phyloP scores from a whole-genome alignment of 1,140 invertebrate species.

The Pygmarrhopalites habei region DNA sequence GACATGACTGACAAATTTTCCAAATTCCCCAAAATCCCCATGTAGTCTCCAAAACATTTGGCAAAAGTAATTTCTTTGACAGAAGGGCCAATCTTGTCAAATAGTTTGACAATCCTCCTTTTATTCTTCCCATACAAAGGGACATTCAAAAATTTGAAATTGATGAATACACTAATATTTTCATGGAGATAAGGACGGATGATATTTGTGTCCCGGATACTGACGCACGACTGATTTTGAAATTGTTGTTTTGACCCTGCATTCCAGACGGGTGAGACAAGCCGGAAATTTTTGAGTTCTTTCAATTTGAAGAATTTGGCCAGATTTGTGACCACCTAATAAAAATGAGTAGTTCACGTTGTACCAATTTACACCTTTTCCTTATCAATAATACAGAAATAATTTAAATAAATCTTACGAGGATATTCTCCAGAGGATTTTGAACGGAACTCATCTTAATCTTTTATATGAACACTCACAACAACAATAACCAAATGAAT shows the following conservation, averaged over 20 bases:
- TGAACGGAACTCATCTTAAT: too few species aligned
- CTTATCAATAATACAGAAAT: too few species aligned
- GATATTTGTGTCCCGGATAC: not conserved
- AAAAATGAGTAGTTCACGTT: too few species aligned
- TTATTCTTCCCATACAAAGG: not conserved
- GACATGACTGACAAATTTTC: not conserved
- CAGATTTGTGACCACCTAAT: not conserved
- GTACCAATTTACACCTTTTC: too few species aligned
- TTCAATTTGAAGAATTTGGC: not conserved
- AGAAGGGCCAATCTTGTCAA: not conserved
- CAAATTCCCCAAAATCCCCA: not conserved
- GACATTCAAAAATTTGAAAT: not conserved
- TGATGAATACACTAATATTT: not conserved
- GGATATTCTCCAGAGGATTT: too few species aligned
- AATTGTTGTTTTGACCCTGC: not conserved
- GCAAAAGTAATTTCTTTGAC: not conserved
- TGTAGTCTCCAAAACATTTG: not conserved
- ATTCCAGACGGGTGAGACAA: not conserved
- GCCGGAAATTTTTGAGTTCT: not conserved
- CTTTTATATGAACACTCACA: too few species aligned
- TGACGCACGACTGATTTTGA: not conserved
- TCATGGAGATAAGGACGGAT: not conserved
- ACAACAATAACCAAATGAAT: too few species aligned
- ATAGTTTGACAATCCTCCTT: not conserved
- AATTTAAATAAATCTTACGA: too few species aligned